Base-by-base conservation (phyloP, 2,113 vertebrate genomes). In the Mormyrus iriodes region DNA sequence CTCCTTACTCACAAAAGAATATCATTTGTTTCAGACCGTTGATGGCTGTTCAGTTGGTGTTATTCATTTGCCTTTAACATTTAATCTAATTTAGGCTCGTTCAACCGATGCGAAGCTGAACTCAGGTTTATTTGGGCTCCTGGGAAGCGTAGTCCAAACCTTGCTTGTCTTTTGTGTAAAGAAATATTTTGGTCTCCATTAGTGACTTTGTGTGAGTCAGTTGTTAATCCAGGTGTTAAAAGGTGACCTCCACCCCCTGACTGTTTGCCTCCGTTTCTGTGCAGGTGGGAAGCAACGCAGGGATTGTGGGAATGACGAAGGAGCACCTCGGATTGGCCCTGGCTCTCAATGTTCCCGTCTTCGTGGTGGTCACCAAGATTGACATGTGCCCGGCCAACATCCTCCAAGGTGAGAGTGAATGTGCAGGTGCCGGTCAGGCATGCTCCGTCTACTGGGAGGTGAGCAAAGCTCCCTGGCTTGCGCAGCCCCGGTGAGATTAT, bases 321-420 rank as follows among this genome's bases (percentile, higher is more conserved):
- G 98, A 99, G 93, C 98, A 99, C 87, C 94, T 99, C 89, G 98
- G 98, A 89, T 94, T 99, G 93, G 98, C 98, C 0, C 92, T 99
- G 93, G 98, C 98, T 7, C 96, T 99, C 46, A 99, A 97, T 0
- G 98, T 99, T 83, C 98, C 98, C 0, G 98, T 99, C 91, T 99
- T 99, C 90, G 98, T 99, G 48, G 98, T 99, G 90, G 98, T 99
- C 91, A 99, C 98, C 86, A 99, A 99, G 95, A 99, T 99, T 21
- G 98, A 99, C 93, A 99, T 99, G 98, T 99, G 98, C 93, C 98
- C 98, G 1, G 97, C 97, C 91, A 99, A 99, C 92, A 97, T 99
- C 93, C 92, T 99, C 21, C 98, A 99, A 97, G 98, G 98, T 99
- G 92, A 96, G 90, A 4, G 48, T 0, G 52, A 1, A 0, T 31